Evolutionary conservation across 2,797 vertebrate species (phyloP).

Genomic region (Pteropus rufus): DNA sequence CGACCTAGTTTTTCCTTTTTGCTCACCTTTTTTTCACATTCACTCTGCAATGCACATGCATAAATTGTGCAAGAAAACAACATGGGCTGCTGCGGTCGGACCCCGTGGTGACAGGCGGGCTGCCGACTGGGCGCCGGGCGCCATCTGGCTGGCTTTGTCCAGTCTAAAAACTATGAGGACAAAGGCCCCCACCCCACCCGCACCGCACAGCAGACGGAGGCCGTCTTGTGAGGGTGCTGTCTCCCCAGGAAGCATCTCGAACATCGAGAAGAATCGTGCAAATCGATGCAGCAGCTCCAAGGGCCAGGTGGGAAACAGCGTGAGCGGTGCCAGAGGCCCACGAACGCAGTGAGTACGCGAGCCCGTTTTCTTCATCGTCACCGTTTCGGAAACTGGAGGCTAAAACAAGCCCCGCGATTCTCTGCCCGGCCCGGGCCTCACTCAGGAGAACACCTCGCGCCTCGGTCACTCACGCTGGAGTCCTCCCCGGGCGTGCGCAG

Average conservation of each 20-base stretch:
- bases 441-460: too few species aligned
- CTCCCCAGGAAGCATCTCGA: too few species aligned
- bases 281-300: not conserved
- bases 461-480: not conserved
- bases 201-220: not conserved
- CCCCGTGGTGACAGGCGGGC: not conserved
- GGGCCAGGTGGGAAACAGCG: not conserved
- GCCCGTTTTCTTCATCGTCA: not conserved
- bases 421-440: not conserved
- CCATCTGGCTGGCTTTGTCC: not conserved
- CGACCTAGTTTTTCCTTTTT: not conserved
- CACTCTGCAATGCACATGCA: not conserved
- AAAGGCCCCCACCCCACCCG: not conserved
- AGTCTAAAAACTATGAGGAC: not conserved
- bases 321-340: not conserved
- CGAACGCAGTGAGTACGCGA: not conserved
- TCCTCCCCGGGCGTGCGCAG: not conserved
- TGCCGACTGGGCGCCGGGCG: accelerated
- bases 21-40: not conserved
- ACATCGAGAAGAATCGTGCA: not conserved
- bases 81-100: not conserved
- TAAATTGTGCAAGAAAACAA: not conserved
- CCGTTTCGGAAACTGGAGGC: too few species aligned
- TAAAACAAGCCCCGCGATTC: too few species aligned
- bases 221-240: not conserved